Base-by-base conservation (phyloP, 2,888 invertebrate species). In the Eupithecia vulgata region DNA sequence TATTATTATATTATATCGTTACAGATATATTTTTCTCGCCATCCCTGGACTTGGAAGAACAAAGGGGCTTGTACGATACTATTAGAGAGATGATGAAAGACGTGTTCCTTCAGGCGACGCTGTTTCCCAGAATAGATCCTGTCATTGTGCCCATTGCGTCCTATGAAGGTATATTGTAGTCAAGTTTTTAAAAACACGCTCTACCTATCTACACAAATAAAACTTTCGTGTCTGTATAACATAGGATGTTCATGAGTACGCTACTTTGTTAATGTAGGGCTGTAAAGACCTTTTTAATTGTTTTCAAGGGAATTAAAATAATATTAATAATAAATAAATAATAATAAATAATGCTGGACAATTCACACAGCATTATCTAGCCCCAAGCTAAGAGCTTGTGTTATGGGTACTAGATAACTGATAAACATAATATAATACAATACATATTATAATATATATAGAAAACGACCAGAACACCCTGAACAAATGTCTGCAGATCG, bases 41-140 rank as follows among this genome's bases (percentile, higher is more conserved):
- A 0, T 96, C 97, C 0, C 90, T 98, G 82, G 96, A 97, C 75
- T 83, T 95, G 67, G 95, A 96, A 34, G 95, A 96, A 81, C 86
- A 95, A 0, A 95, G 95, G 61, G 97, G 97, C 12, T 96, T 98
- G 78, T 95, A 96, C 62, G 94, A 94, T 70, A 95, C 96, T 37
- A 91, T 98, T 35, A 96, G 96, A 81, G 95, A 95, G 25, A 95
- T 98, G 81, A 93, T 98, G 81, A 95, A 97, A 69, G 97, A 98
- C 81, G 96, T 98, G 84, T 96, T 96, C 85, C 94, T 96, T 67
- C 97, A 98, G 95, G 95, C 96, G 17, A 95, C 96, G 8, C 89
- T 97, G 67, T 95, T 98, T 81, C 95, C 95, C 0, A 95, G 97
- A 70, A 95, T 97, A n/a, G 95, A 95, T 80, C 91, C 94, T 67